Base-by-base conservation (phyloP, 1,140 invertebrate species). In the Trachymyrmex septentrionalis region DNA sequence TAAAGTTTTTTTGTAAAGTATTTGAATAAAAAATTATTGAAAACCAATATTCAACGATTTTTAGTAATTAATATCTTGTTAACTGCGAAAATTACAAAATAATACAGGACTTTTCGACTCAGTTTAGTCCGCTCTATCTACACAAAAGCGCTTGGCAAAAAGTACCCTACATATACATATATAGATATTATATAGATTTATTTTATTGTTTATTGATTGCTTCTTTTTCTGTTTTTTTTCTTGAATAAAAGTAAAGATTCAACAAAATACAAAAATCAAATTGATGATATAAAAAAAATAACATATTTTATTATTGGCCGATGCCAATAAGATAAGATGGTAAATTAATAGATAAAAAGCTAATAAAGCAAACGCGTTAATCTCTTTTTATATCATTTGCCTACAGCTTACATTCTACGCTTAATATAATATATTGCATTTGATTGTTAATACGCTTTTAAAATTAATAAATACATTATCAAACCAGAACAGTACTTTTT, bases 401-500 rank as follows among this genome's bases (percentile, higher is more conserved):
- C 9, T 69, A 55, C 57, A 88, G 48, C 64, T 71, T 69, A 66
- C 30, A 64, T 57, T 63, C 24, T 86, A 82, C 48, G n/a, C 24
- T 66, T 88, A 72, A 66, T 91, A 88, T 88, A 72, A 66, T 91
- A 88, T 87, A 89, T 50, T 72, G 27, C 12, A 14, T 93, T 91
- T 92, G 92, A 93, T 92, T 93, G 92, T 91, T 92, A 87, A 93
- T 91, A 93, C 92, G 88, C 93, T 80, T 89, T 89, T 91, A 84
- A 72, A 91, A 86, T 85, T 93, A 91, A 57, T 82, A 38, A 87
- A 77, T 76, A 67, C 24, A 30, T 69, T 34, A 75, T 34, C 38
- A 55, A 73, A 73, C 34, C 67, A 48, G 19, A 64, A 73, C 48
- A 44, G 84, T 76, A 53, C 44, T 14, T 84, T 63, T 63, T 84